Evolutionary conservation across 1,140 invertebrate genomes (phyloP).

Genomic region (Atta texana): DNA sequence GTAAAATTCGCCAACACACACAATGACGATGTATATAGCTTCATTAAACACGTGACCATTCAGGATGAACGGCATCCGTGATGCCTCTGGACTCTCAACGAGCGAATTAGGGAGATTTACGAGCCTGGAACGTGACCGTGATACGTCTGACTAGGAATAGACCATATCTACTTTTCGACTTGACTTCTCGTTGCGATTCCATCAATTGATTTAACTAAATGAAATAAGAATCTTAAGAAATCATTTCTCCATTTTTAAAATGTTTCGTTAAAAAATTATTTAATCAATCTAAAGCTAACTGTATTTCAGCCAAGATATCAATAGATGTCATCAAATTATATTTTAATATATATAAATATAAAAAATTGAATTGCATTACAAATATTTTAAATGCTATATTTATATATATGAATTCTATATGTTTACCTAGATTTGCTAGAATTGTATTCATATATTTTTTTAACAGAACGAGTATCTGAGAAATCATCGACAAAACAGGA

Average conservation of each 20-base stretch:
- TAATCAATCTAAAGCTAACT: neutral
- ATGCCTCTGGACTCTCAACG: slow-evolving; percentile 76
- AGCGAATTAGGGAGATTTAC: slow-evolving; percentile 82
- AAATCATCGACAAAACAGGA: neutral
- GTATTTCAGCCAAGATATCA: neutral
- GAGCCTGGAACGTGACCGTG: slow-evolving; percentile 76
- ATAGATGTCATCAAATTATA: neutral
- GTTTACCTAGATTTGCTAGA: neutral
- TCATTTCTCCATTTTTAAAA: neutral
- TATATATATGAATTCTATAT: neutral
- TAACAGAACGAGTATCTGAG: neutral
- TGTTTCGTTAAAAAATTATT: neutral
- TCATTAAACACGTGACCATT: slow-evolving; percentile 76
- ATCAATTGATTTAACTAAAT: slow-evolving; percentile 41
- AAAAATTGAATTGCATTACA: neutral
- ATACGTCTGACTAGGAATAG: slow-evolving; percentile 69
- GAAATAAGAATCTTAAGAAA: slow-evolving; percentile 1
- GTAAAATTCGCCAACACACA: slow-evolving; percentile 61
- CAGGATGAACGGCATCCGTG: slow-evolving; percentile 75
- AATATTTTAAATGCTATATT: neutral
- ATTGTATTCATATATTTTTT: slow-evolving; percentile 13
- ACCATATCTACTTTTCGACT: slow-evolving; percentile 74
- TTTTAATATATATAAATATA: neutral
- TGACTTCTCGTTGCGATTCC: slow-evolving; percentile 59
- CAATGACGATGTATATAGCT: slow-evolving; percentile 75